phyloP scores from a whole-genome alignment of 2,113 vertebrate genomes.

The Drymodes brunneopygia region DNA sequence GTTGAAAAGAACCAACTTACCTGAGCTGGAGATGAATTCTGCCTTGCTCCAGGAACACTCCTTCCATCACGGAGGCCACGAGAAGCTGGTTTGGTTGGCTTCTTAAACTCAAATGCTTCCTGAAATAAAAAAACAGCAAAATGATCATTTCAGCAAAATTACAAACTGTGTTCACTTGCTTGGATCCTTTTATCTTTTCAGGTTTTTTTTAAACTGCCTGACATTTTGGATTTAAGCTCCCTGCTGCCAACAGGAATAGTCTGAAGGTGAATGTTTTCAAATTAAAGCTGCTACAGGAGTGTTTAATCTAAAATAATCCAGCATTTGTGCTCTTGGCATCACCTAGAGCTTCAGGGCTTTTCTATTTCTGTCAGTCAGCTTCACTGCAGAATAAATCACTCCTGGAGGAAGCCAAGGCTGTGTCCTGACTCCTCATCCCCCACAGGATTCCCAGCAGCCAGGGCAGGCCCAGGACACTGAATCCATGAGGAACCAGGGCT shows the following conservation, averaged over 20 bases:
- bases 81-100: conserved; percentile 81
- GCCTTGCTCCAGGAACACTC: conserved; percentile 73
- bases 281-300: background rate
- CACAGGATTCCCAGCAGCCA: background rate
- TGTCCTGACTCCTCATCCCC: background rate
- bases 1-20: conserved; percentile 58
- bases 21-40: conserved; percentile 79
- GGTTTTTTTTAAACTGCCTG: background rate
- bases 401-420: background rate
- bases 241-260: background rate
- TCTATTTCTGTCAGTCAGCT: background rate
- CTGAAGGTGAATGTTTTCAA: background rate
- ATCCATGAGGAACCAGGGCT: background rate
- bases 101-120: conserved; percentile 95
- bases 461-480: background rate
- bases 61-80: conserved; percentile 68
- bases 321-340: background rate
- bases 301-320: background rate
- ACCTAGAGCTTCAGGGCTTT: background rate
- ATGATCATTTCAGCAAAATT: accelerated
- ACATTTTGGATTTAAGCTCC: background rate
- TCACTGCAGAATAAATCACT: background rate
- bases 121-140: conserved; percentile 23
- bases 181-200: background rate
- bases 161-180: background rate